These are phyloP conservation scores for Perizoma affinitatum DNA, from an alignment of 2,888 invertebrate genomes.

Conservation along the genomic window DNA sequence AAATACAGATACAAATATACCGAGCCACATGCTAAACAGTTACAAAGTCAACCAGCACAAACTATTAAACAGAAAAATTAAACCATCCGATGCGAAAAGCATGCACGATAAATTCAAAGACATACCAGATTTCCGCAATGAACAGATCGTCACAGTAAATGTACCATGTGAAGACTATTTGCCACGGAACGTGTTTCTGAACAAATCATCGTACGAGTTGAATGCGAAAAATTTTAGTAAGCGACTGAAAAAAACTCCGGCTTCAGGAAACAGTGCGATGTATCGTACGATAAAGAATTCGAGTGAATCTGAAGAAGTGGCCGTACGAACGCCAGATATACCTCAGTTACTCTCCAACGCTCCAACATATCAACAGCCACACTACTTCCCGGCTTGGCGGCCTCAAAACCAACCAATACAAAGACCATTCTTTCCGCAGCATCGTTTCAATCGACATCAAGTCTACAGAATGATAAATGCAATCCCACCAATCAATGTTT, in stretches of 20 bases:
- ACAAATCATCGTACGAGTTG: slow-evolving; percentile 56
- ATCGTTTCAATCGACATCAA: slow-evolving; percentile 20
- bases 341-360: slow-evolving; percentile 12
- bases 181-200: slow-evolving; percentile 63
- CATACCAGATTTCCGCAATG: slow-evolving; percentile 59
- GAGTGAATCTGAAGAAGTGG: slow-evolving; percentile 15
- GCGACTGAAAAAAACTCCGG: not conserved
- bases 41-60: slow-evolving; percentile 29
- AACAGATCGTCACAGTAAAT: slow-evolving; percentile 52
- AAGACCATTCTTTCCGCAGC: slow-evolving; percentile 12
- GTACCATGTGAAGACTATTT: slow-evolving; percentile 58
- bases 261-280: slow-evolving; percentile 8
- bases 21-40: not conserved
- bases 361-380: slow-evolving; percentile 8
- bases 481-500: slow-evolving; percentile 1
- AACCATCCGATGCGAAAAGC: slow-evolving; percentile 39
- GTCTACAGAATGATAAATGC: slow-evolving; percentile 13
- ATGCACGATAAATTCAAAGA: slow-evolving; percentile 51
- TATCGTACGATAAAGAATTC: slow-evolving; percentile 8
- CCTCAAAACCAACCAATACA: slow-evolving; percentile 6
- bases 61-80: slow-evolving; percentile 49
- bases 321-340: slow-evolving; percentile 7
- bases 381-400: slow-evolving; percentile 4
- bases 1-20: not conserved
- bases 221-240: slow-evolving; percentile 45